Percentiles rank a stretch among this genome's conserved stretches.
These are phyloP conservation scores for Peromyscus polionotus DNA, from an alignment of 2,113 vertebrate species.

Conservation along the genomic window DNA sequence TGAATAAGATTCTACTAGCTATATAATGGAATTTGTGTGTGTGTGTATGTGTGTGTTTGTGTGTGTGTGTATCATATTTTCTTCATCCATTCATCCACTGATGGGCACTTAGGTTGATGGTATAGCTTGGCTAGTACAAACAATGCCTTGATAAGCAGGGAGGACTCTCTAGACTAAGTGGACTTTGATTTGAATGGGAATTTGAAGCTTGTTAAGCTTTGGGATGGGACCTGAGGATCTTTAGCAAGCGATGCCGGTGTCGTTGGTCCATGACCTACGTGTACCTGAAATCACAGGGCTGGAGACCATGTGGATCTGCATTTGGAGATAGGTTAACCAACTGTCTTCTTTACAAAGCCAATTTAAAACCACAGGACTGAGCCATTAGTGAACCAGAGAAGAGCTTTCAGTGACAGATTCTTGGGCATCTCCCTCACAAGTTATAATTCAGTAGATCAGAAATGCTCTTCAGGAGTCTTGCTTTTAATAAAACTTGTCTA, in stretches of 20 bases:
- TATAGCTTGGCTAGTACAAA: background rate
- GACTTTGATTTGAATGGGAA: background rate
- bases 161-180: background rate
- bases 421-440: background rate
- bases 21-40: background rate
- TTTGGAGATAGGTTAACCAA: background rate
- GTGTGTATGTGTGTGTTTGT: background rate
- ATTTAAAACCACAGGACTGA: background rate
- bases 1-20: background rate
- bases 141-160: background rate
- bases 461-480: background rate
- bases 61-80: background rate
- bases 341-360: slow-evolving; percentile 30
- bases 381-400: background rate
- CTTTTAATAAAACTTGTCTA: background rate
- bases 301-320: background rate
- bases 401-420: background rate
- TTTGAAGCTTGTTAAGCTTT: background rate
- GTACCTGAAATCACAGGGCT: background rate
- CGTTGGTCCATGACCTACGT: background rate
- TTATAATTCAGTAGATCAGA: background rate
- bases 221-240: background rate
- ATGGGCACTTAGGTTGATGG: background rate
- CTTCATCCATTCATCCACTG: background rate
- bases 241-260: background rate